Evolutionary conservation across 2,888 invertebrate genomes (phyloP).

Genomic region (Leptinotarsa tumamoca): DNA sequence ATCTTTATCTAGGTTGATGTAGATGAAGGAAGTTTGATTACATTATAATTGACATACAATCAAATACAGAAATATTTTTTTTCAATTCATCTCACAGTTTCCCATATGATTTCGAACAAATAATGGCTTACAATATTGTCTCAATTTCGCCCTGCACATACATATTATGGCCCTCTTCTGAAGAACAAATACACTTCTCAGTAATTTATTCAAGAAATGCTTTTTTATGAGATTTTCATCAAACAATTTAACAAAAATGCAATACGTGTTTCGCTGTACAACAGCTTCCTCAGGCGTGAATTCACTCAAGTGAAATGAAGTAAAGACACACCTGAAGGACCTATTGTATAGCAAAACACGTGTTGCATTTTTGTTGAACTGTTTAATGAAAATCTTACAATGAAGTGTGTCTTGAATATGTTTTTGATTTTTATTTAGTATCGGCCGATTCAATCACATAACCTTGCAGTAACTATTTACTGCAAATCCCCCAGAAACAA

Average conservation of each 20-base stretch:
- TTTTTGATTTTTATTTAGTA: too few species aligned
- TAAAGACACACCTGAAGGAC: too few species aligned
- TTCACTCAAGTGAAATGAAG: too few species aligned
- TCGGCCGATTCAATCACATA: too few species aligned
- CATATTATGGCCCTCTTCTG: neutral
- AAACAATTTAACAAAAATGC: too few species aligned
- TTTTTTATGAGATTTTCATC: too few species aligned
- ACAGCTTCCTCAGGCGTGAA: too few species aligned
- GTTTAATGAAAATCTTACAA: too few species aligned
- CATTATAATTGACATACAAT: neutral
- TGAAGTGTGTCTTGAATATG: too few species aligned
- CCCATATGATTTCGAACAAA: neutral
- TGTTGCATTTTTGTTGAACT: too few species aligned
- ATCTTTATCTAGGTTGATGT: neutral
- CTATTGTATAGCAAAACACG: too few species aligned
- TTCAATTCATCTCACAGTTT: neutral
- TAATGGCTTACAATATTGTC: neutral
- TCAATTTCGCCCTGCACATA: neutral
- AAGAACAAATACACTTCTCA: neutral
- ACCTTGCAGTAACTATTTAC: neutral
- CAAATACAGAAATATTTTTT: neutral
- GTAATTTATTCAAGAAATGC: neutral
- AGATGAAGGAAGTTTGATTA: neutral
- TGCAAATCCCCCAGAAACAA: neutral
- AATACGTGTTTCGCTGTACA: too few species aligned